Conservation (phyloP, 2,888 invertebrate genomes). For the Apoda limacodes region DNA sequence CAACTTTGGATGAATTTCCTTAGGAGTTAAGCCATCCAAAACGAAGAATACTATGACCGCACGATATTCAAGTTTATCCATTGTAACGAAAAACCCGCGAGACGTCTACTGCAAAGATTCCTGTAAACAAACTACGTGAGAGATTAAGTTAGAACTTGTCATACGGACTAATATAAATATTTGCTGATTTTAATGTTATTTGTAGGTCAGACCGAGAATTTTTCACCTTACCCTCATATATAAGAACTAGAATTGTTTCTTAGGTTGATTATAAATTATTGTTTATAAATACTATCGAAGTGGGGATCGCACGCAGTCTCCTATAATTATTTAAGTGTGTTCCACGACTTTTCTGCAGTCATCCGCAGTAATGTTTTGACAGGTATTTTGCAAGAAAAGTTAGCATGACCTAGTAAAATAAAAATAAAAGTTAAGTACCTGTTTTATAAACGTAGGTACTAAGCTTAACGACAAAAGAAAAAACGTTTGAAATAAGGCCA, state of each 20-base stretch:
- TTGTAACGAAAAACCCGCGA: conserved; percentile 2
- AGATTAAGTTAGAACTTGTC: conserved; percentile 4
- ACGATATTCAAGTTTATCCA: conserved; percentile 2
- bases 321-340: conserved; percentile 3
- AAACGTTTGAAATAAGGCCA: conserved; percentile 17
- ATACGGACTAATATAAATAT: not conserved
- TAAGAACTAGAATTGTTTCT: too few relatives aligned
- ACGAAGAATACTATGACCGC: conserved; percentile 4
- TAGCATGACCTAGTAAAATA: conserved; percentile 9
- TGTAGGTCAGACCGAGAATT: not conserved
- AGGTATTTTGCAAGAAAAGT: conserved; percentile 5
- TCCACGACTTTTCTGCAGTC: conserved; percentile 6
- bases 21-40: conserved; percentile 2
- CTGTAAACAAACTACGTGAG: conserved; percentile 5
- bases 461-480: conserved; percentile 4
- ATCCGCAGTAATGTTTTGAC: not conserved
- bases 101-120: conserved; percentile 1
- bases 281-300: too few relatives aligned
- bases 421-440: conserved; percentile 2
- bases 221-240: not conserved
- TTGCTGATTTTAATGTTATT: not conserved
- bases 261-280: too few relatives aligned
- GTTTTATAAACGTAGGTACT: conserved; percentile 2
- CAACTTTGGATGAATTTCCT: conserved; percentile 5
- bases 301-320: not conserved